phyloP scores from a whole-genome alignment of 2,888 invertebrate genomes.

The Rhagonycha lutea region DNA sequence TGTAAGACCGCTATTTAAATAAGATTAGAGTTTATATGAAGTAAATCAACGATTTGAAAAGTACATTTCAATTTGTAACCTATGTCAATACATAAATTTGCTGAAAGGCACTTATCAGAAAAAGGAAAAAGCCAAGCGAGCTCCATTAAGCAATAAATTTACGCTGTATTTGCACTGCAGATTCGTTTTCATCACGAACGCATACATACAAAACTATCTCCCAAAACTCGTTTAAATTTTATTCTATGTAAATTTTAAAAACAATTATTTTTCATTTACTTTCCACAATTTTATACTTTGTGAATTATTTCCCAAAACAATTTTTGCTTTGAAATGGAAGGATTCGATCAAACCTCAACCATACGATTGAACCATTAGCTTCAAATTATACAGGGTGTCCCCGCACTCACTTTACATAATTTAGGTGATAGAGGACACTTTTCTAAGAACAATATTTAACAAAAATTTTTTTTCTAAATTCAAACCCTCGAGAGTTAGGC shows the following conservation, averaged over 20 bases:
- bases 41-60: constrained; percentile 41
- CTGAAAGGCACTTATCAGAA: constrained; percentile 42
- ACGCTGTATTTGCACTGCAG: constrained; percentile 33
- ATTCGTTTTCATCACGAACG: constrained; percentile 32
- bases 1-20: constrained; percentile 16
- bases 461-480: no score
- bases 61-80: constrained; percentile 44
- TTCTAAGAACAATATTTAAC: no score
- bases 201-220: constrained; percentile 27
- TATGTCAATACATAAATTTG: constrained; percentile 45
- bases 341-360: no score
- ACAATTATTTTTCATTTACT: background rate
- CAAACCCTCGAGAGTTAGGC: no score
- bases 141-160: constrained; percentile 42
- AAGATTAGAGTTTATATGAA: constrained; percentile 35
- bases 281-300: background rate
- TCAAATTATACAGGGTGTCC: no score
- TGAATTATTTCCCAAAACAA: background rate
- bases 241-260: constrained; percentile 18
- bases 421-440: no score
- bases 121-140: constrained; percentile 38
- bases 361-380: no score
- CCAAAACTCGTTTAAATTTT: constrained; percentile 21
- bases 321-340: background rate
- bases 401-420: no score